Evolutionary conservation across 2,888 invertebrate species (phyloP), one percentile per base, ranked within the genome.

Genomic region (Macaria liturata): DNA sequence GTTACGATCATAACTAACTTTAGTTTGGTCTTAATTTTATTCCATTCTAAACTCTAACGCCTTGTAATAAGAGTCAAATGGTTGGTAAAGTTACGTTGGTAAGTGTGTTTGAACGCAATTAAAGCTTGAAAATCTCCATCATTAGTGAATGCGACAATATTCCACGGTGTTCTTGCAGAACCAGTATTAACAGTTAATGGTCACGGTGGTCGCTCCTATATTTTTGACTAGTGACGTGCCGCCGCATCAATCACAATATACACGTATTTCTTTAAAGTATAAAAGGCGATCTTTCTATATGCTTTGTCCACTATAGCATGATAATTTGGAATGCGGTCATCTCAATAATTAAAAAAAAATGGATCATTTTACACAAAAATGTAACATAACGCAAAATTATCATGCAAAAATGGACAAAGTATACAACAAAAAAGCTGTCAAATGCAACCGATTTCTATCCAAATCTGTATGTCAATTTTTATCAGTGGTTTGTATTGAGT

Each of bases 81-180:
- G 9, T 61, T 68, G 37, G 8, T 61, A 46, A 8, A 34, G 20
- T n/a, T 75, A 74, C 63, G 68, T 75, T 69, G 74, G 85, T 81
- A 76, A 76, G 73, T 81, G 70, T 76, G 83, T 83, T 81, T 81
- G 84, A 81, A 81, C 78, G 88, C 91, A 91, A 91, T 91, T 91
- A 91, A 90, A 90, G 84, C 84, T 83, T 86, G 86, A 84, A 88
- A 86, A 84, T 83, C 85, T n/a, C 80, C 83, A 73, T 90, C 91
- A 91, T 91, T 91, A 91, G 88, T 78, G 85, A 80, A 79, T 81
- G 83, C 83, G 88, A 84, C 86, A 88, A 91, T 91, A 91, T 89
- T 91, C 91, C 90, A 90, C 91, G 91, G 80, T 88, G 80, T 89
- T 91, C 88, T 90, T 89, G 81, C 70, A 66, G 45, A 40, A 61